Evolutionary conservation across 2,113 vertebrate genomes (phyloP).

Genomic region (Phalacrocorax carbo): DNA sequence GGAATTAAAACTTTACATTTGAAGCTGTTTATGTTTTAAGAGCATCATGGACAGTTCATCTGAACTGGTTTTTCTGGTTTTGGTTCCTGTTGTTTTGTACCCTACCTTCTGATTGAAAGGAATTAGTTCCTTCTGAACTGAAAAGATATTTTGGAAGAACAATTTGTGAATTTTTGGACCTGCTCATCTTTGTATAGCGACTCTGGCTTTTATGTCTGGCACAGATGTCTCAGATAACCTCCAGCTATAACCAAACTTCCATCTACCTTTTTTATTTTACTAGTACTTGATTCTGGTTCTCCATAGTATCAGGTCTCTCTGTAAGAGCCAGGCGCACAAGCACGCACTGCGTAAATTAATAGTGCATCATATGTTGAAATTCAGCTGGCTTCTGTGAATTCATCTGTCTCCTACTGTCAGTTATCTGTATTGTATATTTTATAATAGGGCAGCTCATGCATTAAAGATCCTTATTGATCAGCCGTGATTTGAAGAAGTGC

Average conservation of each 20-base stretch:
- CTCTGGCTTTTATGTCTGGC: background rate
- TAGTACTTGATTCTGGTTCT: background rate
- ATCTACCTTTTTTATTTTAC: background rate
- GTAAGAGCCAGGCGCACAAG: background rate
- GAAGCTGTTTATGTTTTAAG: background rate
- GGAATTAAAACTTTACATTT: background rate
- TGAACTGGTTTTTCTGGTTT: background rate
- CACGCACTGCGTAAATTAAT: background rate
- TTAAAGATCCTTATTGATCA: slow-evolving; percentile 26
- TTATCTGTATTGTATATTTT: background rate
- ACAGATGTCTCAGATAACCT: background rate
- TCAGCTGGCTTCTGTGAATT: background rate
- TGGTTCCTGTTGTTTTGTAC: background rate
- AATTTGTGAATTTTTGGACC: background rate
- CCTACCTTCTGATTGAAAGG: background rate
- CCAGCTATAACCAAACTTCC: background rate
- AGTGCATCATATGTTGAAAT: background rate
- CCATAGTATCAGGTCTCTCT: rapidly evolving
- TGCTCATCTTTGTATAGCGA: background rate
- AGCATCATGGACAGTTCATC: background rate
- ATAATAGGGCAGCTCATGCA: background rate
- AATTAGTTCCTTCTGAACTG: background rate
- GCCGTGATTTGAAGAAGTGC: background rate
- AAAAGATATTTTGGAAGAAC: background rate
- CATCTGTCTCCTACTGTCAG: background rate